Conservation (phyloP, 1,140 invertebrate species). For the Muscidifurax raptorellus region DNA sequence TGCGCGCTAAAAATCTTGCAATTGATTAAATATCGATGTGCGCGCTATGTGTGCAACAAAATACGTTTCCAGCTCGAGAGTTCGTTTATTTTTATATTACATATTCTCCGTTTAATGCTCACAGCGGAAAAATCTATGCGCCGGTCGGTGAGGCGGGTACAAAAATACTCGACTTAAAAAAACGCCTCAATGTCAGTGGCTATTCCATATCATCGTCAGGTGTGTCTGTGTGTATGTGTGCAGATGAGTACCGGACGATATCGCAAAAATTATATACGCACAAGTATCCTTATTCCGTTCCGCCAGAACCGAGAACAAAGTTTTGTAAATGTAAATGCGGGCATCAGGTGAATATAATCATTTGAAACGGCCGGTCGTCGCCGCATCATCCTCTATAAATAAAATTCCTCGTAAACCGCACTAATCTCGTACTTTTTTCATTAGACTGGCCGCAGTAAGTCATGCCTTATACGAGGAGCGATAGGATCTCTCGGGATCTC, state of each 20-base stretch:
- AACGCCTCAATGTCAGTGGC: not conserved
- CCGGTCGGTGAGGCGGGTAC: too few species aligned
- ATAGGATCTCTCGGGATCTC: not conserved
- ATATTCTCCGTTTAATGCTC: too few species aligned
- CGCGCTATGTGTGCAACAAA: slow-evolving; percentile 10
- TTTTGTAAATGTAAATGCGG: not conserved
- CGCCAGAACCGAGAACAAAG: too few species aligned
- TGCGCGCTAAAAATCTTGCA: not conserved
- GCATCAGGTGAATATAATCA: not conserved
- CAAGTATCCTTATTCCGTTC: too few species aligned
- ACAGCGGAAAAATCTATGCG: not conserved
- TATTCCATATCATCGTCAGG: not conserved
- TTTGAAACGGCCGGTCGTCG: too few species aligned
- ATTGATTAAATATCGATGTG: slow-evolving; percentile 27
- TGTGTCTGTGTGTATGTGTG: not conserved
- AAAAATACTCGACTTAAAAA: not conserved
- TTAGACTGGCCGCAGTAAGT: not conserved
- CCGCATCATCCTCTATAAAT: not conserved
- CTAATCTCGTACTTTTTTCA: not conserved
- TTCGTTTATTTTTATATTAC: not conserved
- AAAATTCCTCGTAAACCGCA: not conserved
- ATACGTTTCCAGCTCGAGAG: not conserved
- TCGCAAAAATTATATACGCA: too few species aligned
- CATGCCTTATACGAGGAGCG: not conserved
- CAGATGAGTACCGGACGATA: too few species aligned